Evolutionary conservation across 2,888 invertebrate genomes (phyloP).

Genomic region (Apeira syringaria): DNA sequence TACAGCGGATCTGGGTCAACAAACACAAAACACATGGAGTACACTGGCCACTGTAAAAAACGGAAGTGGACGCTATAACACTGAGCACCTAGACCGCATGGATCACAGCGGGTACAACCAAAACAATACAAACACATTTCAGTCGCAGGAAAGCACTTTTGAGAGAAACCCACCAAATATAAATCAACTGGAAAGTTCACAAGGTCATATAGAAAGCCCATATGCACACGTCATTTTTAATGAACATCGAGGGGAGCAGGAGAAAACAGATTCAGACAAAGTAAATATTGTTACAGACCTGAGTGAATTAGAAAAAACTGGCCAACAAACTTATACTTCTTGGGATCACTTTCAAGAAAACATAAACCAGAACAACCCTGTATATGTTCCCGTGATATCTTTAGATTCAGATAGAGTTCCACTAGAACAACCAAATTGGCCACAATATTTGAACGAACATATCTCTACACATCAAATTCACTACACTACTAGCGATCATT

Average conservation of each 20-base stretch:
- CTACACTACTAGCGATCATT: conserved; percentile 13
- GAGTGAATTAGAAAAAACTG: conserved; percentile 18
- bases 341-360: conserved; percentile 13
- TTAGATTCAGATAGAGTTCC: background rate
- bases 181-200: conserved; percentile 4
- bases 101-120: conserved; percentile 12
- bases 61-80: conserved; percentile 14
- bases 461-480: background rate
- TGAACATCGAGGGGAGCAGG: background rate
- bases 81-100: conserved; percentile 15
- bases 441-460: conserved; percentile 1
- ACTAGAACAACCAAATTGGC: conserved; percentile 1
- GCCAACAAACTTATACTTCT: conserved; percentile 28
- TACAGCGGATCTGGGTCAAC: conserved; percentile 37
- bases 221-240: background rate
- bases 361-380: conserved; percentile 15
- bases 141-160: conserved; percentile 14
- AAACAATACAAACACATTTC: conserved; percentile 5
- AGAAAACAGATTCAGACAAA: conserved; percentile 17
- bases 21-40: conserved; percentile 31
- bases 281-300: conserved; percentile 15
- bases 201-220: conserved; percentile 11
- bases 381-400: background rate
- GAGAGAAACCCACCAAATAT: conserved; percentile 8
- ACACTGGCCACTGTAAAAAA: conserved; percentile 19